Evolutionary conservation across 2,797 vertebrate genomes (phyloP).

Genomic region (Lagodon rhomboides): DNA sequence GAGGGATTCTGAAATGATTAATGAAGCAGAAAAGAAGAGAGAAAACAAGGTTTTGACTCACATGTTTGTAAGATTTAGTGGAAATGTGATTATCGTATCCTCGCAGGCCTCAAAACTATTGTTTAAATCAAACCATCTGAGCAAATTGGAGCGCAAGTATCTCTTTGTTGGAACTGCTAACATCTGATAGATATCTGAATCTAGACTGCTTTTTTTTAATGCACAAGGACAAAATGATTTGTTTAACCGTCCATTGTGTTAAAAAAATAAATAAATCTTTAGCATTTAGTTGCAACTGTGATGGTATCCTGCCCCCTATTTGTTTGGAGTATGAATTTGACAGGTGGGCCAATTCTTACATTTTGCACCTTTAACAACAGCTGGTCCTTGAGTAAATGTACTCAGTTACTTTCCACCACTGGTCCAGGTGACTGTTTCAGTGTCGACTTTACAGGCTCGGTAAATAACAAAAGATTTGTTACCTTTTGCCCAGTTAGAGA

Average conservation of each 20-base stretch:
- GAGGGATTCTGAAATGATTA: neutral
- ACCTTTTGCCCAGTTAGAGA: slow-evolving; percentile 13
- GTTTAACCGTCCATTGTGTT: no score
- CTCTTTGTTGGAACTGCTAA: neutral
- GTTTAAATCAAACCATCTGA: neutral
- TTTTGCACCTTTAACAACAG: no score
- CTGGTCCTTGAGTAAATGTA: neutral
- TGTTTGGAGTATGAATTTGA: no score
- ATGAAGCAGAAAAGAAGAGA: neutral
- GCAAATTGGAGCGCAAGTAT: neutral
- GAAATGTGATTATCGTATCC: neutral
- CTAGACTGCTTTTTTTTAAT: no score
- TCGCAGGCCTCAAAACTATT: neutral
- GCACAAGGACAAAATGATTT: neutral
- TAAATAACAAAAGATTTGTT: slow-evolving; percentile 4
- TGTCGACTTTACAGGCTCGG: neutral
- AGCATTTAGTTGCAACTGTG: no score
- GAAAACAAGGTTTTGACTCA: neutral
- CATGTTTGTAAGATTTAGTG: neutral
- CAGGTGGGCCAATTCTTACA: no score
- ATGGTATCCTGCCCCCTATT: no score
- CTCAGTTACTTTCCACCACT: neutral
- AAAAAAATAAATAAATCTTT: no score
- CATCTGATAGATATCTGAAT: no score
- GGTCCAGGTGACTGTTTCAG: neutral